Conservation (phyloP, 2,797 vertebrate genomes). For the Artibeus jamaicensis region DNA sequence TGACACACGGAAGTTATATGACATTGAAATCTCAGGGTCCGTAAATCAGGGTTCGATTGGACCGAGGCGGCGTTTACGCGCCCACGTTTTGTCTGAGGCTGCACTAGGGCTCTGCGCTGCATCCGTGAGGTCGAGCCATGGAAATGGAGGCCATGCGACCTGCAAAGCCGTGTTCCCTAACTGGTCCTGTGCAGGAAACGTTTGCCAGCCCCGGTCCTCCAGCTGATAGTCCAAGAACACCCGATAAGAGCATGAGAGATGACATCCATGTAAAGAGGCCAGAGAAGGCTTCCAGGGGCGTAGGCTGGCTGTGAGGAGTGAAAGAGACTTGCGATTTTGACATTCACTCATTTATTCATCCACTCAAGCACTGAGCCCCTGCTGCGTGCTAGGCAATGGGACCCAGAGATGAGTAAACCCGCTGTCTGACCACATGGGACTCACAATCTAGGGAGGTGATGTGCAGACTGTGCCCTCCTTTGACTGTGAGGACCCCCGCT, state of each 20-base stretch:
- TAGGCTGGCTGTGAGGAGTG: neutral
- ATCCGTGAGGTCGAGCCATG: neutral
- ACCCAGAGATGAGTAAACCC: neutral
- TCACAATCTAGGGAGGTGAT: neutral
- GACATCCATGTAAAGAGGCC: neutral
- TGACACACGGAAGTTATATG: neutral
- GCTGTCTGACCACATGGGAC: accelerated
- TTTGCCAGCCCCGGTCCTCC: neutral
- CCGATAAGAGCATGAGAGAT: accelerated
- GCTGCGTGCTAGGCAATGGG: neutral
- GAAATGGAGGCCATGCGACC: neutral
- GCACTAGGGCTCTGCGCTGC: accelerated
- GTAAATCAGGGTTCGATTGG: neutral
- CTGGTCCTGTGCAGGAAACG: neutral
- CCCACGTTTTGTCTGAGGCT: too few species aligned
- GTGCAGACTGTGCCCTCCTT: neutral
- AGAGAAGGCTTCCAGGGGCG: neutral
- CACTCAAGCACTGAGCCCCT: neutral
- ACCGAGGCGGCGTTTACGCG: accelerated
- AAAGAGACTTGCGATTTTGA: neutral
- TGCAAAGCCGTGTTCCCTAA: neutral
- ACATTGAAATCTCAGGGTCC: neutral
- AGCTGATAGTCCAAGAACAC: neutral
- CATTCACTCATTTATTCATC: neutral
- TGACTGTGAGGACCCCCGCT: neutral